Conservation (phyloP, 2,888 invertebrate genomes). For the Ectemnius cavifrons region DNA sequence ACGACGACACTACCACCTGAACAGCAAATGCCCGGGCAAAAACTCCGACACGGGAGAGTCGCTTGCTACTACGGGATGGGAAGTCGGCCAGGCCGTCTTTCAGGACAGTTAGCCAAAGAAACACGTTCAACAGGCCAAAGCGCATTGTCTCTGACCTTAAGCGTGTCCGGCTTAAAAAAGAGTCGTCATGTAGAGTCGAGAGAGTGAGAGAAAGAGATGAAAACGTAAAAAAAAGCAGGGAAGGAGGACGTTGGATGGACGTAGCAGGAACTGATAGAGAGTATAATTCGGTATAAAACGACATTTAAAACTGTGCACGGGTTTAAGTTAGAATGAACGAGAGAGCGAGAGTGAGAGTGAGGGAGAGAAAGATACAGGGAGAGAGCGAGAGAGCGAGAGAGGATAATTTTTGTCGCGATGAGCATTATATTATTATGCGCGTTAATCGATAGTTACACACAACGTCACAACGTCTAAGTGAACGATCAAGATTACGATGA, state of each 20-base stretch:
- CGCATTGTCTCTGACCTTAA: slow-evolving; percentile 70
- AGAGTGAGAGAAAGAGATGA: slow-evolving; percentile 27
- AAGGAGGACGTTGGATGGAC: slow-evolving; percentile 3
- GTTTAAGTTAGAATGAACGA: slow-evolving; percentile 13
- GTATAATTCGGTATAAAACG: slow-evolving; percentile 39
- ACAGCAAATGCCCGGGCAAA: background rate
- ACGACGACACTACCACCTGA: background rate
- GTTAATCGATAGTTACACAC: slow-evolving; percentile 52
- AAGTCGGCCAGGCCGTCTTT: slow-evolving; percentile 51
- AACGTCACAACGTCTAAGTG: slow-evolving; percentile 30
- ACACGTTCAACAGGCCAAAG: slow-evolving; percentile 67
- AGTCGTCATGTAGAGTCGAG: slow-evolving; percentile 32
- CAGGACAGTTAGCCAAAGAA: slow-evolving; percentile 44
- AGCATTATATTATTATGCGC: slow-evolving; percentile 58
- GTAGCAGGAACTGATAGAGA: slow-evolving; percentile 25
- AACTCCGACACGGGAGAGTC: background rate
- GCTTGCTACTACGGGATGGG: background rate
- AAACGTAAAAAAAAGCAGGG: slow-evolving; percentile 34
- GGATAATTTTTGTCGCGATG: slow-evolving; percentile 53
- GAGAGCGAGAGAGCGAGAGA: slow-evolving; percentile 30
- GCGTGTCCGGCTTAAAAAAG: slow-evolving; percentile 29
- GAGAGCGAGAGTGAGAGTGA: slow-evolving; percentile 41
- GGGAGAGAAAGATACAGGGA: slow-evolving; percentile 44
- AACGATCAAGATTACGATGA: slow-evolving; percentile 34
- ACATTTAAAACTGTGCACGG: slow-evolving; percentile 29